A percentile compares a stretch with the other conserved stretches of the same genome.
Conservation (phyloP, 1,140 invertebrate genomes). For the Drosophila neocordata region DNA sequence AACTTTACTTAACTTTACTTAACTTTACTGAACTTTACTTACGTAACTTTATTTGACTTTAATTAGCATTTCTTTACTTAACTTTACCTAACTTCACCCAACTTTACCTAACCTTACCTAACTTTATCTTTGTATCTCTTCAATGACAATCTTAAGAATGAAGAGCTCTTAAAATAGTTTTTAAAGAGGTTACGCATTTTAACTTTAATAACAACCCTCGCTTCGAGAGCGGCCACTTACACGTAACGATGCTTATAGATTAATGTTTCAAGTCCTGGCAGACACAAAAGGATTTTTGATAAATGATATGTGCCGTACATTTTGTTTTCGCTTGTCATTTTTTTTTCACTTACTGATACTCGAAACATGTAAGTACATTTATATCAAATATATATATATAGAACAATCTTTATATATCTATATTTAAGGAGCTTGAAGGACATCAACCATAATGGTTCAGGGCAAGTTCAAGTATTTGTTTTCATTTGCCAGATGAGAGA, state of each 20-base stretch:
- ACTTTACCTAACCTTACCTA: too few species aligned
- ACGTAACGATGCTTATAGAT: slow-evolving; percentile 48
- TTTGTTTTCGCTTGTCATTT: slow-evolving; percentile 35
- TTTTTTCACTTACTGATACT: slow-evolving; percentile 26
- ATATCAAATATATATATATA: slow-evolving; percentile 30
- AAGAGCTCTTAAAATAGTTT: background rate
- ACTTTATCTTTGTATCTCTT: too few species aligned
- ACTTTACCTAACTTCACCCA: too few species aligned
- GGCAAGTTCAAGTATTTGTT: slow-evolving; percentile 16
- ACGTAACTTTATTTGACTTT: too few species aligned
- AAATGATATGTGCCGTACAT: slow-evolving; percentile 51
- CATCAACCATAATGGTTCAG: background rate
- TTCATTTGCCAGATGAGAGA: slow-evolving; percentile 1
- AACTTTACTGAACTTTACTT: too few species aligned
- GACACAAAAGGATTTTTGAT: slow-evolving; percentile 75
- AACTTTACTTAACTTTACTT: too few species aligned
- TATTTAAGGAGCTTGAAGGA: slow-evolving; percentile 13
- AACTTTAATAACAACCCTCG: slow-evolving; percentile 15
- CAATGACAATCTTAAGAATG: too few species aligned
- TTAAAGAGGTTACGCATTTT: background rate
- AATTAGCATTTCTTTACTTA: too few species aligned
- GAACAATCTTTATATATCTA: background rate
- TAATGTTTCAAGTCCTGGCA: slow-evolving; percentile 63
- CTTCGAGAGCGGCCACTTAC: slow-evolving; percentile 31
- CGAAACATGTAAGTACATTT: slow-evolving; percentile 56